Base-by-base conservation (phyloP, 1,140 invertebrate species). In the Samia ricini region DNA sequence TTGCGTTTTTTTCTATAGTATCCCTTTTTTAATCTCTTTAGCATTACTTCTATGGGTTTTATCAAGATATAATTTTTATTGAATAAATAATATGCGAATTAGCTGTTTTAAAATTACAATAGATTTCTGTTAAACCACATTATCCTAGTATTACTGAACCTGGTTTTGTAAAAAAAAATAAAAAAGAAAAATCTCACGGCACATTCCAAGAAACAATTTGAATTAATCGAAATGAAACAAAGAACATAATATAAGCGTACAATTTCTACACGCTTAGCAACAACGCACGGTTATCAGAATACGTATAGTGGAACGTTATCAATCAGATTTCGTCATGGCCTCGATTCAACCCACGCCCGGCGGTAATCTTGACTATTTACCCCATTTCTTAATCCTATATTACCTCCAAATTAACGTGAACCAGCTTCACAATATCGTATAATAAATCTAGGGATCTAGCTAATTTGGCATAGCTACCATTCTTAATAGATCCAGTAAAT, bases 291-390 rank as follows among this genome's bases (percentile, higher is more conserved):
- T 77, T 86, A 84, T 82, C 79, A 75, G 65, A 76, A 69, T 69
- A 69, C 72, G 63, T 67, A 75, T 68, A 62, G 66, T 55, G 64
- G 68, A 61, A 71, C 76, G 75, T 85, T 88, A 88, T 88, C 85
- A 88, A 88, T 85, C 77, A 83, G 77, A 81, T 81, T 83, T 80
- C 82, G 79, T 81, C 83, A 78, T 76, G 81, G 68, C 85, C 83
- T 76, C 81, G 71, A 84, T 85, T 79, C 49, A 67, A 74, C 78
- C 85, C 78, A 82, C 80, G 73, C 77, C 79, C 74, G 68, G 74
- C 64, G 62, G 60, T 83, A 82, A 78, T 83, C 81, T 73, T 69
- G 51, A 66, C 81, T 71, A 82, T 85, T 85, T 79, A 83, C 82
- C 81, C 77, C 83, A 70, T 76, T 85, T 81, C 78, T 71, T 81